phyloP scores from a whole-genome alignment of 2,113 vertebrate genomes.

The Brienomyrus brachyistius region DNA sequence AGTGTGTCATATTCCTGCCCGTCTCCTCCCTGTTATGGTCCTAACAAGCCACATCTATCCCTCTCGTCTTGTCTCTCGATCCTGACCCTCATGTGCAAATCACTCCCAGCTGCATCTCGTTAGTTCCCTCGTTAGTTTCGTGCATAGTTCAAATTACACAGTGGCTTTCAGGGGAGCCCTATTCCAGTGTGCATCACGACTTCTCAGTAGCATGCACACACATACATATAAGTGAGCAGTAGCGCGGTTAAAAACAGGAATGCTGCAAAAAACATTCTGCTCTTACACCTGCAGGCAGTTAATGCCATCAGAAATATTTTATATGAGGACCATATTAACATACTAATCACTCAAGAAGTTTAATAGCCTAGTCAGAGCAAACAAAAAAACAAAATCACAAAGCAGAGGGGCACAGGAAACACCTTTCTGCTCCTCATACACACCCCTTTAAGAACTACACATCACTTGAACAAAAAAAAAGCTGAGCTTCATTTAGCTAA shows the following conservation, averaged over 20 bases:
- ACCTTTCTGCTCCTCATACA: background rate
- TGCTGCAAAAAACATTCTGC: background rate
- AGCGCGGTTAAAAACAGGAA: background rate
- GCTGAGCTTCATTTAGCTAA: background rate
- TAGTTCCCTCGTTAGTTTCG: no score
- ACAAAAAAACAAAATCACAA: background rate
- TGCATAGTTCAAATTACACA: background rate
- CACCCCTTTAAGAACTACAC: background rate
- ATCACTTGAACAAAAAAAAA: background rate
- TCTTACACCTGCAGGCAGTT: background rate
- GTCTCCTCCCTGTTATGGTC: no score
- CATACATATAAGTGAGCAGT: background rate
- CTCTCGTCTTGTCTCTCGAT: no score
- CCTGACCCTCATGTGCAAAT: no score
- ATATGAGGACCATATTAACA: background rate
- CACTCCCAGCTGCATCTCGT: no score
- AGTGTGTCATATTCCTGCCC: no score
- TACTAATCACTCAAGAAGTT: background rate
- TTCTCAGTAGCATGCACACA: background rate
- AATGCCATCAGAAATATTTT: background rate
- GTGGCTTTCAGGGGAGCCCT: background rate
- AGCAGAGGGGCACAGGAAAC: background rate
- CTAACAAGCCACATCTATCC: no score
- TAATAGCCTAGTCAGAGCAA: background rate
- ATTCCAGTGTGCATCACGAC: background rate